Evolutionary conservation across 2,888 invertebrate species (phyloP).

Genomic region (Drosophila leonis): DNA sequence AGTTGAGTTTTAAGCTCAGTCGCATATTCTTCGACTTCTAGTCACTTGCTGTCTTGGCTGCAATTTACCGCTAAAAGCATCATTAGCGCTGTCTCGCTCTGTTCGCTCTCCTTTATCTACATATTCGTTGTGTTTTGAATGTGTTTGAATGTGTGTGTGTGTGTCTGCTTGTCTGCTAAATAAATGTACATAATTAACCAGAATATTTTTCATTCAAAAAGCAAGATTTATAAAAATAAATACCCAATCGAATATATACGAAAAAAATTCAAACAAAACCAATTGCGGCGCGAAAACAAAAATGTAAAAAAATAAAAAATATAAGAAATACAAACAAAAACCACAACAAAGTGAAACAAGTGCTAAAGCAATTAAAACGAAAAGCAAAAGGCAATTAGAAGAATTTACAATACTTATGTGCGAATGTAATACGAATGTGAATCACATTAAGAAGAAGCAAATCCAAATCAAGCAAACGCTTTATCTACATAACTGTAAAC

Average conservation of each 20-base stretch:
- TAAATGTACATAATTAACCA: constrained; percentile 33
- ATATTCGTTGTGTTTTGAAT: constrained; percentile 2
- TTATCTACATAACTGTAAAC: constrained; percentile 59
- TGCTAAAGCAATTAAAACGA: constrained; percentile 54
- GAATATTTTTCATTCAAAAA: constrained; percentile 48
- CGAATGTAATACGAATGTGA: constrained; percentile 60
- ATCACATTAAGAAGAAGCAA: constrained; percentile 35
- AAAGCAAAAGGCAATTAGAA: constrained; percentile 51
- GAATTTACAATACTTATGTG: constrained; percentile 48
- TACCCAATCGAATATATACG: constrained; percentile 44
- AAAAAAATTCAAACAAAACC: constrained; percentile 36
- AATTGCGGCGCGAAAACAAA: constrained; percentile 56
- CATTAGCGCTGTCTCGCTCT: constrained; percentile 40
- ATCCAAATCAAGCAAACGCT: constrained; percentile 39
- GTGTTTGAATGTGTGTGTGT: constrained; percentile 5
- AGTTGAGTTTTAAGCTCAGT: neutral
- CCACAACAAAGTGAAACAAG: constrained; percentile 61
- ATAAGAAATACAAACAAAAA: constrained; percentile 34
- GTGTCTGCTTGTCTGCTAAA: constrained; percentile 7
- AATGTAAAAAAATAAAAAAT: constrained; percentile 11
- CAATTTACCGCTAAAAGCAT: constrained; percentile 54
- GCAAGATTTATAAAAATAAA: constrained; percentile 30
- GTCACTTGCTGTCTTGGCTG: constrained; percentile 25
- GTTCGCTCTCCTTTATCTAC: constrained; percentile 12
- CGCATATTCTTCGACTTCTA: neutral